These are phyloP conservation scores for Cheilosia grossa DNA, from an alignment of 2,888 invertebrate species.

Conservation along the genomic window DNA sequence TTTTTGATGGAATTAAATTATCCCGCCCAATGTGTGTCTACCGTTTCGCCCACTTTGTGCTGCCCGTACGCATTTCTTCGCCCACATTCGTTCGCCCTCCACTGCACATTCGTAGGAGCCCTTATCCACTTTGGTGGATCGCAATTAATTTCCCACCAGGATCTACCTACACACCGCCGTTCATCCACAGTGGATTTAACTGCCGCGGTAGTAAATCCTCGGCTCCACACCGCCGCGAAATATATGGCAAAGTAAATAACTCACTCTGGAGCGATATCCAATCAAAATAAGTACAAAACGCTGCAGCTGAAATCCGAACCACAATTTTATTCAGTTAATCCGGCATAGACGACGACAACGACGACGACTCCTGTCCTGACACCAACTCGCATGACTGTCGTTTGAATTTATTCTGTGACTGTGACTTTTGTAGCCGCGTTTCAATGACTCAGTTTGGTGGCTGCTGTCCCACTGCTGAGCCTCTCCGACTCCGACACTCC, in stretches of 20 bases:
- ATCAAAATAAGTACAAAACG: conserved; percentile 40
- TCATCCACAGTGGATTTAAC: background rate
- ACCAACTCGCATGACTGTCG: conserved; percentile 7
- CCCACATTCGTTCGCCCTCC: conserved; percentile 35
- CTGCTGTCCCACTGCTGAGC: background rate
- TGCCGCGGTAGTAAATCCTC: conserved; percentile 20
- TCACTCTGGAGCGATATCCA: conserved; percentile 45
- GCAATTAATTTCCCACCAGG: conserved; percentile 63
- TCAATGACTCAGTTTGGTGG: conserved; percentile 50
- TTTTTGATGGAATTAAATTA: conserved; percentile 71
- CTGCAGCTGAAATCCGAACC: conserved; percentile 19
- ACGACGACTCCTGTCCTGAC: conserved; percentile 19
- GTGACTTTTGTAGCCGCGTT: conserved; percentile 33
- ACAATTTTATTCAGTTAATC: conserved; percentile 41
- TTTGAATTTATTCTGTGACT: conserved; percentile 43
- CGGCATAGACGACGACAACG: conserved; percentile 1
- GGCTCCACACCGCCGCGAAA: background rate
- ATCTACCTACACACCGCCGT: conserved; percentile 53
- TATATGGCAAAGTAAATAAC: conserved; percentile 38
- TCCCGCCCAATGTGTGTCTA: conserved; percentile 54
- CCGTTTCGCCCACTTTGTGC: conserved; percentile 59
- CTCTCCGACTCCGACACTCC: too few species aligned
- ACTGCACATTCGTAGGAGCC: conserved; percentile 8
- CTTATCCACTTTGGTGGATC: conserved; percentile 59
- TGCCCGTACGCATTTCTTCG: conserved; percentile 45